phyloP scores from a whole-genome alignment of 2,888 invertebrate species.

The Dryobotodes eremita region DNA sequence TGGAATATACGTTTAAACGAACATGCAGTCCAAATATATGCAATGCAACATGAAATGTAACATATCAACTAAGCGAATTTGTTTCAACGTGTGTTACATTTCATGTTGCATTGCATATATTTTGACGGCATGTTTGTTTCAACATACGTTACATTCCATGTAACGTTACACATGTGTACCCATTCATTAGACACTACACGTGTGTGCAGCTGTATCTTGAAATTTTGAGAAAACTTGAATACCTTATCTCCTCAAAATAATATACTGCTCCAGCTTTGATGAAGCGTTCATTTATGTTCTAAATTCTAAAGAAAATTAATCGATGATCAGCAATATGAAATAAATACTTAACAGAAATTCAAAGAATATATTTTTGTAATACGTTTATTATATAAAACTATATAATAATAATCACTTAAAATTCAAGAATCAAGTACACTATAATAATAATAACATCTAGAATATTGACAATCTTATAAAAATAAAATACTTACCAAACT shows the following conservation, averaged over 20 bases:
- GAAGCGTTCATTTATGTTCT: not conserved
- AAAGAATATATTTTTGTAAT: not conserved
- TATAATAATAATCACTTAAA: conserved; percentile 60
- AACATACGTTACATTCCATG: not conserved
- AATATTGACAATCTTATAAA: conserved; percentile 54
- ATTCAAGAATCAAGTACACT: conserved; percentile 16
- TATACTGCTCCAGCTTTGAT: not conserved
- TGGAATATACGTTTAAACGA: not conserved
- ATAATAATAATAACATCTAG: conserved; percentile 42
- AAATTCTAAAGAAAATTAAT: not conserved
- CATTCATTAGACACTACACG: not conserved
- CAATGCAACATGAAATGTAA: not conserved
- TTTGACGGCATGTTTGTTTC: not conserved
- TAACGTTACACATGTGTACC: not conserved
- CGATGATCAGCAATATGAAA: too few species aligned
- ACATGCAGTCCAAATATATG: not conserved
- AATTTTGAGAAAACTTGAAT: not conserved
- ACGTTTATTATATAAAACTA: conserved; percentile 46
- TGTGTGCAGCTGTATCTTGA: not conserved
- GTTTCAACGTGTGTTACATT: not conserved
- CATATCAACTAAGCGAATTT: not conserved
- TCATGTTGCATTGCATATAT: not conserved
- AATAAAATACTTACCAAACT: conserved; percentile 66
- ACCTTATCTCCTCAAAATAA: not conserved
- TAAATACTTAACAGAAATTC: not conserved